Evolutionary conservation across 92 coral and sea anemone species (phyloP), one percentile per base, ranked within the genome.

Genomic region (Paragorgia papillata): DNA sequence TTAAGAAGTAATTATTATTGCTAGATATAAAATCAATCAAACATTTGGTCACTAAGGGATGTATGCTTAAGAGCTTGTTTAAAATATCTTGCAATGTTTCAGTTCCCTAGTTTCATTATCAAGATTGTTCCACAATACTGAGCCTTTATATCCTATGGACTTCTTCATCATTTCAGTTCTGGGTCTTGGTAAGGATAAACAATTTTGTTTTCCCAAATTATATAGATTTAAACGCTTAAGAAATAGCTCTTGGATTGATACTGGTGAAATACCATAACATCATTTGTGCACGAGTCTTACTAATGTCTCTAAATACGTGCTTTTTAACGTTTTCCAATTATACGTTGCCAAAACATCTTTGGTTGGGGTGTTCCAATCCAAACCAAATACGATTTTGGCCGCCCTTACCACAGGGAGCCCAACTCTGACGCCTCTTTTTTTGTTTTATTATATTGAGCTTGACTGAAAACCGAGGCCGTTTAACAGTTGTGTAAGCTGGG

Each of bases 161-260:
- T 39, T 66, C 55, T 66, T 66, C 73, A 66, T 66, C 18, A 17
- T 35, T 66, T 66, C 73, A n/a, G 55, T 66, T 40, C 46, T 40
- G 40, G 73, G 73, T 35, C 73, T 66, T 35, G 55, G 55, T 32
- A 66, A 7, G 32, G 55, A 66, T 35, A 66, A 35, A 66, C 53
- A 66, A 54, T 66, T 39, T 43, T 43, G 9, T 0, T 21, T 66
- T 20, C 73, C 21, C 0, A 66, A 53, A 20, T 66, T 21, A 53
- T 66, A 66, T 39, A 54, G 35, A 13, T 31, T 35, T 40, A 54
- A 2, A 26, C 55, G 43, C 10, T 37, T 37, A 10, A 37, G 43
- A 10, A 37, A 37, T 4, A 37, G 43, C 10, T 37, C 43, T 37
- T 37, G 43, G 43, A 37, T 37, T 37, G 4, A 10, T 37, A 37